Percentiles rank a stretch among this genome's conserved stretches.
Evolutionary conservation across 1,140 invertebrate species (phyloP).

Genomic region (Argopecten irradians): DNA sequence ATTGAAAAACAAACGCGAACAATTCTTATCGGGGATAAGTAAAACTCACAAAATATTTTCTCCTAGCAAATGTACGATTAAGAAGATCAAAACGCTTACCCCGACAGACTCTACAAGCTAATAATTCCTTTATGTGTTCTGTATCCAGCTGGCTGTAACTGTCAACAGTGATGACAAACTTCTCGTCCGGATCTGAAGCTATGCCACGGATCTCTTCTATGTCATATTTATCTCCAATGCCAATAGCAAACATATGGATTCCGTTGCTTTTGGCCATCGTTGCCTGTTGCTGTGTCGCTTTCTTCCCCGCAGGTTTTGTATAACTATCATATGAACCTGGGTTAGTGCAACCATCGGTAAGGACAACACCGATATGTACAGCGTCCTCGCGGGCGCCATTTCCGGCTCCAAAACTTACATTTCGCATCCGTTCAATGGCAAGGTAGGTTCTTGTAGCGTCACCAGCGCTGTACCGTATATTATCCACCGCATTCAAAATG

Average conservation of each 20-base stretch:
- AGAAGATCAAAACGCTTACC: not conserved
- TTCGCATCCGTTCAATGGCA: constrained; percentile 47
- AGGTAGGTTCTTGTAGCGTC: constrained; percentile 56
- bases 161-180: constrained; percentile 5
- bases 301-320: constrained; percentile 39
- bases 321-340: constrained; percentile 42
- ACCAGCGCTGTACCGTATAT: constrained; percentile 50
- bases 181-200: constrained; percentile 20
- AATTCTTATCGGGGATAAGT: too few species aligned
- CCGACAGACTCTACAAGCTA: constrained; percentile 24
- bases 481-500: constrained; percentile 50
- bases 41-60: too few species aligned
- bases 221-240: not conserved
- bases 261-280: constrained; percentile 41
- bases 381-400: constrained; percentile 58
- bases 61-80: too few species aligned
- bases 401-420: constrained; percentile 43
- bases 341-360: constrained; percentile 69
- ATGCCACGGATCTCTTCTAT: constrained; percentile 18
- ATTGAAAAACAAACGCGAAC: too few species aligned
- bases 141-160: constrained; percentile 25
- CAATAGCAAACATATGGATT: constrained; percentile 57
- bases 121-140: constrained; percentile 16
- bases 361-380: constrained; percentile 59
- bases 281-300: constrained; percentile 33